phyloP scores from a whole-genome alignment of 2,797 vertebrate species.

The Numenius phaeopus region DNA sequence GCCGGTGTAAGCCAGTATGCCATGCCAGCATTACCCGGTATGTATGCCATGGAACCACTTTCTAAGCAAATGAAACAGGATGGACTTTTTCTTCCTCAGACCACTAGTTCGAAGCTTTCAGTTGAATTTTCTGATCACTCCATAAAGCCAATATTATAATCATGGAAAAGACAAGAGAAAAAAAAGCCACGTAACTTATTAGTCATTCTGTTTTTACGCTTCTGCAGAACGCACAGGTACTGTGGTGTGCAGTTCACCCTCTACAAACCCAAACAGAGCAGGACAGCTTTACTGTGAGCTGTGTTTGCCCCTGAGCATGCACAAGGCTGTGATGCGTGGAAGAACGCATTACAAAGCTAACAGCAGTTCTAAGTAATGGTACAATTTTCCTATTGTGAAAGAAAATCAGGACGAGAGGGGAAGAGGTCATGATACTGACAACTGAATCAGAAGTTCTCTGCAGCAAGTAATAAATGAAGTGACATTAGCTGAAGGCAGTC shows the following conservation, averaged over 20 bases:
- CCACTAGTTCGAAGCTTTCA: neutral
- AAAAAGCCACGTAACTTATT: neutral
- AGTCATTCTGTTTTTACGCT: neutral
- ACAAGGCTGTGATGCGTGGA: neutral
- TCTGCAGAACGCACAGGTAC: neutral
- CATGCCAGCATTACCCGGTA: neutral
- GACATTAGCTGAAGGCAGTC: constrained; percentile 31
- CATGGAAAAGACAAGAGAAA: neutral
- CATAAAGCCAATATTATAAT: neutral
- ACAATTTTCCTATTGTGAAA: neutral
- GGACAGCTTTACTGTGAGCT: neutral
- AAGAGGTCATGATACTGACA: constrained; percentile 9
- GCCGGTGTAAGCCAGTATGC: neutral
- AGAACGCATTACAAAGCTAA: neutral
- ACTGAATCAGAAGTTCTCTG: neutral
- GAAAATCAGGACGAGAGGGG: neutral
- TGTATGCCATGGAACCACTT: neutral
- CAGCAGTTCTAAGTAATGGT: neutral
- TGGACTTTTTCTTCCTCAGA: neutral
- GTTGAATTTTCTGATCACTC: neutral
- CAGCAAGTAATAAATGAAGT: constrained; percentile 3
- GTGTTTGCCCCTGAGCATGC: neutral
- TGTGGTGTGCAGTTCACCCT: neutral
- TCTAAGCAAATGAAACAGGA: neutral
- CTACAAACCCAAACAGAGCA: accelerated